Conservation (phyloP, 2,888 invertebrate genomes). For the Isotomurus palustris region DNA sequence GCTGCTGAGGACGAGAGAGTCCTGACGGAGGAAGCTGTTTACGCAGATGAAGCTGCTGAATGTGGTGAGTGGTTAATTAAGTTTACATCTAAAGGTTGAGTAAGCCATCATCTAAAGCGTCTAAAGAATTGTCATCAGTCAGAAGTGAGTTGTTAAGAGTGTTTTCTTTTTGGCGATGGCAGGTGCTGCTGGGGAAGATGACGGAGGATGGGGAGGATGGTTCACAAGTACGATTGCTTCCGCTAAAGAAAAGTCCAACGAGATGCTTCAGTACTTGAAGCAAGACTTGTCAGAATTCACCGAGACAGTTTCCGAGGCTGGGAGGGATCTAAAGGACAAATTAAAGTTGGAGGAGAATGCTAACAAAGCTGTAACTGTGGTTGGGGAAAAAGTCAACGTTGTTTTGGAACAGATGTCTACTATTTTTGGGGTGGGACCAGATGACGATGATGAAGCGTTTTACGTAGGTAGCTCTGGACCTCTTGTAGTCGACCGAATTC, state of each 20-base stretch:
- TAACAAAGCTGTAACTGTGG: constrained; percentile 35
- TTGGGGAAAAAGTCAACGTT: constrained; percentile 37
- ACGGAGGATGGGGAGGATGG: constrained; percentile 25
- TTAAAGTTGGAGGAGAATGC: constrained; percentile 44
- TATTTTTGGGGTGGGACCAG: constrained; percentile 45
- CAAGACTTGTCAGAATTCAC: constrained; percentile 45
- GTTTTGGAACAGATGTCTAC: constrained; percentile 45
- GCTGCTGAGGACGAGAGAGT: not conserved
- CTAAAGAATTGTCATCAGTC: too few species aligned
- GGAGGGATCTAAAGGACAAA: constrained; percentile 44
- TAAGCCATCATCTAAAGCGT: too few species aligned
- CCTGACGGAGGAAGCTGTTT: not conserved
- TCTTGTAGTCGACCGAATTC: constrained; percentile 34
- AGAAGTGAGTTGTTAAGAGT: too few species aligned
- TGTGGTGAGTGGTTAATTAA: constrained; percentile 18
- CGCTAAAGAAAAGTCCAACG: constrained; percentile 40
- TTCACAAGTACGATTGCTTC: constrained; percentile 30
- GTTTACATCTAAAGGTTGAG: too few species aligned
- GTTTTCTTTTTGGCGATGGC: too few species aligned
- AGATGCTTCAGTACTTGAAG: constrained; percentile 46
- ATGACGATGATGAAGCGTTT: constrained; percentile 43
- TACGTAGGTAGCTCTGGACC: constrained; percentile 17
- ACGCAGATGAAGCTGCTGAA: constrained; percentile 8
- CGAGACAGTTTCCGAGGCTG: constrained; percentile 43
- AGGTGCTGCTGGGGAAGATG: constrained; percentile 1